Conservation (phyloP, 2,797 vertebrate species). For the Pseudomugil tenellus region DNA sequence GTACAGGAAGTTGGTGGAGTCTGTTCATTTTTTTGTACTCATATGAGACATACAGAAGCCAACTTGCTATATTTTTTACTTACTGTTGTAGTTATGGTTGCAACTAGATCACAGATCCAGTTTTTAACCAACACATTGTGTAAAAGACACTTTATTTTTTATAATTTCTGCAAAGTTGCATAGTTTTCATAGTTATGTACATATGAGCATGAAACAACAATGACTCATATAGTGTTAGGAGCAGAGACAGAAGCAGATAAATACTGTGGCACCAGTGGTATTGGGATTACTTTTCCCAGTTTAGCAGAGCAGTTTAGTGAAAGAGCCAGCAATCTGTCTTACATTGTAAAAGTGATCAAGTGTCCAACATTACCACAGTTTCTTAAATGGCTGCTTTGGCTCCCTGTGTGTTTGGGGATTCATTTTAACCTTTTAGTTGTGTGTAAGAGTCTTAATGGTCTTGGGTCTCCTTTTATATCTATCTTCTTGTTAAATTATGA, state of each 20-base stretch:
- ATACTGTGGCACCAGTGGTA: constrained; percentile 39
- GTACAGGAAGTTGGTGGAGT: constrained; percentile 38
- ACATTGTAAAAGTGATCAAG: constrained; percentile 1
- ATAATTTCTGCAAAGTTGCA: background rate
- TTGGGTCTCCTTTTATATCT: too few relatives aligned
- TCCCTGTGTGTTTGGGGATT: too few relatives aligned
- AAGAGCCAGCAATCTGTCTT: constrained; percentile 32
- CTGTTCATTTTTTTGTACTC: constrained; percentile 19
- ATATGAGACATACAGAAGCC: constrained; percentile 24
- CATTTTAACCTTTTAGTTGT: too few relatives aligned
- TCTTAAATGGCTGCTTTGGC: too few relatives aligned
- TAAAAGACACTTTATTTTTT: background rate
- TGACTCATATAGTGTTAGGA: constrained; percentile 37
- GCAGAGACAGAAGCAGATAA: constrained; percentile 9
- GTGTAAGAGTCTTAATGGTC: too few relatives aligned
- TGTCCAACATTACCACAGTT: too few relatives aligned
- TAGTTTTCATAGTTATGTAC: background rate
- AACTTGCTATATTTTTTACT: constrained; percentile 1
- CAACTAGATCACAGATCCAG: background rate
- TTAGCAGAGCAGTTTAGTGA: constrained; percentile 29
- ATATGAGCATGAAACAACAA: constrained; percentile 20
- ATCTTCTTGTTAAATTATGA: too few relatives aligned
- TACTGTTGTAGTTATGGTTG: background rate
- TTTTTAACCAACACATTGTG: background rate
- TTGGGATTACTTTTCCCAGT: constrained; percentile 30